A percentile compares a stretch with the other conserved stretches of the same genome.
Conservation (phyloP, 1,140 invertebrate species). For the Drosophila elegans region DNA sequence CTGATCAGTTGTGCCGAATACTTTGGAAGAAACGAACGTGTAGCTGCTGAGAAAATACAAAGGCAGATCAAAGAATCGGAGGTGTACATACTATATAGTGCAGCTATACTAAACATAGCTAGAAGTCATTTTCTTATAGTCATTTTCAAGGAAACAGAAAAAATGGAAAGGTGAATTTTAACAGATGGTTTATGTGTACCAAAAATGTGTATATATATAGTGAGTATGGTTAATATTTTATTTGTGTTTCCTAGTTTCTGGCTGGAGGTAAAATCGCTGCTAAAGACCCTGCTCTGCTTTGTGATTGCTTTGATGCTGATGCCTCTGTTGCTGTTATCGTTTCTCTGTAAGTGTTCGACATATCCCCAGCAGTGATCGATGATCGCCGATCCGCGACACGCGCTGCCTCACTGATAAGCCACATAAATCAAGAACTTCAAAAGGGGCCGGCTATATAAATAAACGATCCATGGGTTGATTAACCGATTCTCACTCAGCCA, state of each 20-base stretch:
- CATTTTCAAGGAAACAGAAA: conserved; percentile 1
- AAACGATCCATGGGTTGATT: conserved; percentile 68
- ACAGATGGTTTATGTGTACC: background rate
- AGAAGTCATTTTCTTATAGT: background rate
- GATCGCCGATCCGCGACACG: conserved; percentile 41
- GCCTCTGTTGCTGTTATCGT: conserved; percentile 71
- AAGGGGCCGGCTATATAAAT: conserved; percentile 62
- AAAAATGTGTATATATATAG: no score
- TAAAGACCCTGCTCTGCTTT: conserved; percentile 76
- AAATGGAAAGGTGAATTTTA: conserved; percentile 59
- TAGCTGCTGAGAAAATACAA: background rate
- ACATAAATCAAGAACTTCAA: conserved; percentile 55
- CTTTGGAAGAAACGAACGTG: conserved; percentile 22
- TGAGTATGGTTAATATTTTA: background rate
- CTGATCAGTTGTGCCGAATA: conserved; percentile 37
- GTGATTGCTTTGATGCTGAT: conserved; percentile 70
- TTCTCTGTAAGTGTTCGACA: conserved; percentile 75
- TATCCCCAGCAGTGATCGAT: conserved; percentile 32
- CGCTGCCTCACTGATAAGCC: conserved; percentile 45
- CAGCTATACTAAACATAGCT: conserved; percentile 40
- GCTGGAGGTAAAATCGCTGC: conserved; percentile 67
- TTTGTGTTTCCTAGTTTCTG: conserved; percentile 48
- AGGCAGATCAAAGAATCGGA: conserved; percentile 1
- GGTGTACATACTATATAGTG: conserved; percentile 36
- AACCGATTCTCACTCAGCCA: conserved; percentile 59